phyloP scores from a whole-genome alignment of 2,888 invertebrate genomes.

The Nineta flava region DNA sequence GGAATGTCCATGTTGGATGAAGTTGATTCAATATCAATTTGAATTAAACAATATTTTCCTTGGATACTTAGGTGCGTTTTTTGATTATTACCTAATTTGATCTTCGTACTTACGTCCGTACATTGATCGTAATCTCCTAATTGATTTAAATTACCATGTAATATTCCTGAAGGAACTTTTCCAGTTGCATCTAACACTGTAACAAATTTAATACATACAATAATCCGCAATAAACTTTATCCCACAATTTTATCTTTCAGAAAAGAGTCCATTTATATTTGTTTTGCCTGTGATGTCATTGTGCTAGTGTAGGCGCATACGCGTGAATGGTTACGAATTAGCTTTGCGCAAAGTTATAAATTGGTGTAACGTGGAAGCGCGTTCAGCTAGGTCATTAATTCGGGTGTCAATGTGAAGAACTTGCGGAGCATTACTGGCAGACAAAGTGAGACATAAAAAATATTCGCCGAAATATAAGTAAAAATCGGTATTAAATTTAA shows the following conservation, averaged over 20 bases:
- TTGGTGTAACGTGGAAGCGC: too few relatives aligned
- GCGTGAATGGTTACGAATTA: too few relatives aligned
- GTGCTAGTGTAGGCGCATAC: too few relatives aligned
- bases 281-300: too few relatives aligned
- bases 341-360: too few relatives aligned
- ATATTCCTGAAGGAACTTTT: constrained; percentile 50
- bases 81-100: constrained; percentile 40
- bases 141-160: constrained; percentile 55
- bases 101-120: constrained; percentile 34
- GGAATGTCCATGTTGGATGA: constrained; percentile 41
- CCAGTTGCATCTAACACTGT: constrained; percentile 56
- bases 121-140: constrained; percentile 57
- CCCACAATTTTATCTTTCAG: neutral
- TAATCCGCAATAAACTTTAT: constrained; percentile 7
- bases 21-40: constrained; percentile 42
- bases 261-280: too few relatives aligned
- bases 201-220: constrained; percentile 22
- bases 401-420: too few relatives aligned
- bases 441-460: too few relatives aligned
- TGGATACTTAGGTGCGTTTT: constrained; percentile 42
- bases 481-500: too few relatives aligned
- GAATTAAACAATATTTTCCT: constrained; percentile 53
- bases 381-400: too few relatives aligned
- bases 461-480: too few relatives aligned
- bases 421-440: too few relatives aligned